phyloP scores from a whole-genome alignment of 2,797 vertebrate species.

The Myiotriccus ornatus region DNA sequence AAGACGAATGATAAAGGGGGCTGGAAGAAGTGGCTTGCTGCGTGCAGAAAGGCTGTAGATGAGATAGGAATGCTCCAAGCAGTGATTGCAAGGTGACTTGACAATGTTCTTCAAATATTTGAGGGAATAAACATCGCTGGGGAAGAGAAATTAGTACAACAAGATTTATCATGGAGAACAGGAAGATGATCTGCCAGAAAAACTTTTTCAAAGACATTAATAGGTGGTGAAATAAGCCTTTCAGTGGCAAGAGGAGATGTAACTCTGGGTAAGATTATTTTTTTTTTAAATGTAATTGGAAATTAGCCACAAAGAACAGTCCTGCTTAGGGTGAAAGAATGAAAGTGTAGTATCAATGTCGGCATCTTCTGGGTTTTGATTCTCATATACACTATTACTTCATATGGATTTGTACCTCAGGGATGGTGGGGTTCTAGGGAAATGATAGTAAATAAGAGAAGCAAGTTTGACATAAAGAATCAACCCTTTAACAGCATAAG shows the following conservation, averaged over 20 bases:
- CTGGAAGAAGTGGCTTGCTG: neutral
- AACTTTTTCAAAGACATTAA: neutral
- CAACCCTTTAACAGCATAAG: neutral
- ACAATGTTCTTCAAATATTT: conserved; percentile 43
- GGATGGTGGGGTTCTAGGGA: neutral
- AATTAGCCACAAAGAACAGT: neutral
- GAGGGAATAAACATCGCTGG: conserved; percentile 3
- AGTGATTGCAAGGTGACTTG: conserved; percentile 20
- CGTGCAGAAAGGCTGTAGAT: neutral
- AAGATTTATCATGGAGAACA: neutral
- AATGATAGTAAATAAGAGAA: neutral
- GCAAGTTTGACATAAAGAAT: neutral
- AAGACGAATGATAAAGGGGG: neutral
- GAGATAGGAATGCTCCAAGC: neutral
- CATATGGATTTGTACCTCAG: neutral
- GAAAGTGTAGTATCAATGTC: neutral
- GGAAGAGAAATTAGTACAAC: conserved; percentile 9
- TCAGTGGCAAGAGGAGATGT: neutral
- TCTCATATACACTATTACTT: neutral
- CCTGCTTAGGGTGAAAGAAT: neutral
- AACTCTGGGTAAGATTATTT: neutral
- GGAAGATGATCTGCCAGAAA: neutral
- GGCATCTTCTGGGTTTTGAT: neutral
- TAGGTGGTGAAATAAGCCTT: neutral
- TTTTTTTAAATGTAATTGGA: neutral